Evolutionary conservation across 2,797 vertebrate species (phyloP).

Genomic region (Okamejei kenojei): DNA sequence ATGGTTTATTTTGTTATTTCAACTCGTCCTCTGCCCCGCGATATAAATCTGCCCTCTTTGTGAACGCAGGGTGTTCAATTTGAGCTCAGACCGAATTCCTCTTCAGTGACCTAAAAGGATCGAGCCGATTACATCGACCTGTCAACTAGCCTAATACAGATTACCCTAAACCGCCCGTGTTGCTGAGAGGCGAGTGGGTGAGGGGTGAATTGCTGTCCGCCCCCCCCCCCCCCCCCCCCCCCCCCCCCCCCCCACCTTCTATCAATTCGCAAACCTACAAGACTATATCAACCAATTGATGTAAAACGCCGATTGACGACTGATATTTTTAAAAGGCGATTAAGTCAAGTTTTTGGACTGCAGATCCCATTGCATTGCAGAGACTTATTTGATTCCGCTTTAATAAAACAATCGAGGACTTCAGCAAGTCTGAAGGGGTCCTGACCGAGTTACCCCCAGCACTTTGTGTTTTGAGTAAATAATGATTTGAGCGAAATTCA

Average conservation of each 20-base stretch:
- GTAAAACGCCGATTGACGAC: background rate
- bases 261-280: background rate
- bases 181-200: background rate
- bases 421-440: too few species aligned
- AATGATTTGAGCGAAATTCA: background rate
- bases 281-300: background rate
- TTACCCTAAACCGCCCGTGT: background rate
- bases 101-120: slow-evolving; percentile 29
- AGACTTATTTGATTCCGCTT: background rate
- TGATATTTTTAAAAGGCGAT: background rate
- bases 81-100: slow-evolving; percentile 8
- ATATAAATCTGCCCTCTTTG: background rate
- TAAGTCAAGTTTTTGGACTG: background rate
- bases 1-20: background rate
- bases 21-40: background rate
- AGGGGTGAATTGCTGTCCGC: background rate
- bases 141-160: background rate
- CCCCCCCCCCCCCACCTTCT: background rate
- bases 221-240: background rate
- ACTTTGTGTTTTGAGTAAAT: background rate
- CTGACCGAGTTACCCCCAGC: too few species aligned
- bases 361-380: background rate
- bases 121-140: background rate
- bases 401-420: background rate
- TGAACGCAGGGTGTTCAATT: background rate